Evolutionary conservation across 2,888 invertebrate genomes (phyloP).

Genomic region (Alitta virens): DNA sequence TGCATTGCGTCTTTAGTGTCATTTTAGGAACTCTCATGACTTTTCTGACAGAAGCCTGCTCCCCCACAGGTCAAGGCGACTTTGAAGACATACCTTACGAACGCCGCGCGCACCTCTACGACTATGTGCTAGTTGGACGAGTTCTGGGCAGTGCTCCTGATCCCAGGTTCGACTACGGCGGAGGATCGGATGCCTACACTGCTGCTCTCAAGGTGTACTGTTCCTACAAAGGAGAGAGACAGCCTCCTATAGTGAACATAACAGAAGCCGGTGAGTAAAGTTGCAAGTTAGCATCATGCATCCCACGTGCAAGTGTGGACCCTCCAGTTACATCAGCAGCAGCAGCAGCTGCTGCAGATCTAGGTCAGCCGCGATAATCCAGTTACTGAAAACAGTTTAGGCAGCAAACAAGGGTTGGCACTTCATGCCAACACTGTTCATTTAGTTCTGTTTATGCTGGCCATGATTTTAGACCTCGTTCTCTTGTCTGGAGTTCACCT

Average conservation of each 20-base stretch:
- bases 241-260: slow-evolving; percentile 6
- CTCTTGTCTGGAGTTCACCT: too few species aligned
- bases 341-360: too few species aligned
- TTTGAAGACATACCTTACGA: slow-evolving; percentile 1
- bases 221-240: slow-evolving; percentile 4
- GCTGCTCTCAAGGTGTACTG: slow-evolving; percentile 14
- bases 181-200: neutral
- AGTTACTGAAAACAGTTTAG: too few species aligned
- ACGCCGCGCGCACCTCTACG: slow-evolving; percentile 1
- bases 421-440: too few species aligned
- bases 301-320: too few species aligned
- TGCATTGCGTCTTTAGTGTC: too few species aligned
- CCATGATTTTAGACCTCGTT: too few species aligned
- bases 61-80: neutral
- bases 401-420: too few species aligned
- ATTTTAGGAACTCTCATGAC: neutral
- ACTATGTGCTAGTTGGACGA: slow-evolving; percentile 4
- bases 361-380: too few species aligned
- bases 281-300: too few species aligned
- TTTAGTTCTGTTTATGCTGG: too few species aligned
- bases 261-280: slow-evolving; percentile 15
- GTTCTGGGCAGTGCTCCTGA: neutral
- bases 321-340: too few species aligned
- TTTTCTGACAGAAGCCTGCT: slow-evolving; percentile 1
- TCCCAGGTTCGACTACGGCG: neutral